A percentile compares a stretch with the other conserved stretches of the same genome.
Evolutionary conservation across 2,888 invertebrate genomes (phyloP).

Genomic region (Eupithecia inturbata): DNA sequence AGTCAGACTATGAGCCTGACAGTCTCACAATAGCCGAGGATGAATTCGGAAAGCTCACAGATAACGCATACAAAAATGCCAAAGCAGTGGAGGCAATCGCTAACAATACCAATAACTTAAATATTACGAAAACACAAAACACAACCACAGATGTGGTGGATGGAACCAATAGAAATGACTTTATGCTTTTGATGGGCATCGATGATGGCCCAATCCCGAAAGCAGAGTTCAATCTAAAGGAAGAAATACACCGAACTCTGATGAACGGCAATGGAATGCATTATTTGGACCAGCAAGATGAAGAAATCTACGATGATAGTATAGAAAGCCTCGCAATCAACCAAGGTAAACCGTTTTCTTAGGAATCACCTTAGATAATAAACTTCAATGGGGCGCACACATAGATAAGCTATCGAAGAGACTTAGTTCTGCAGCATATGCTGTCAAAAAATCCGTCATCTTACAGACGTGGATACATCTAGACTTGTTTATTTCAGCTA

Average conservation of each 20-base stretch:
- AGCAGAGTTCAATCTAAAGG: constrained; percentile 75
- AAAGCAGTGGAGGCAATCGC: constrained; percentile 60
- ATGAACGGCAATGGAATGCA: constrained; percentile 59
- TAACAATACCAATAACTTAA: constrained; percentile 58
- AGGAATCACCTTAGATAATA: too few relatives aligned
- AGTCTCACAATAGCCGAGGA: constrained; percentile 69
- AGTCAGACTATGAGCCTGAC: constrained; percentile 74
- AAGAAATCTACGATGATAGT: constrained; percentile 48
- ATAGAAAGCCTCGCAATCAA: constrained; percentile 51
- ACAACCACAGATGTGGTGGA: constrained; percentile 57
- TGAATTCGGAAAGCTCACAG: constrained; percentile 65
- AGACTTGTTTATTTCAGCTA: too few relatives aligned
- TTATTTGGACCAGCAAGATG: constrained; percentile 39
- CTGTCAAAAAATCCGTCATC: too few relatives aligned
- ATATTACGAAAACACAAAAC: constrained; percentile 44
- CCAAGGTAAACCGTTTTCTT: too few relatives aligned
- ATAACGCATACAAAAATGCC: constrained; percentile 58
- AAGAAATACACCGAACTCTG: constrained; percentile 75
- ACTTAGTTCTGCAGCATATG: too few relatives aligned
- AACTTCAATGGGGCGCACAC: too few relatives aligned
- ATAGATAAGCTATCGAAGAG: too few relatives aligned
- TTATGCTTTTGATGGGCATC: constrained; percentile 64
- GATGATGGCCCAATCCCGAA: constrained; percentile 75
- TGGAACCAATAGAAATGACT: constrained; percentile 52
- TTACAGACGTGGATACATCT: too few relatives aligned